phyloP scores from a whole-genome alignment of 2,888 invertebrate species.

The Microctonus brassicae region DNA sequence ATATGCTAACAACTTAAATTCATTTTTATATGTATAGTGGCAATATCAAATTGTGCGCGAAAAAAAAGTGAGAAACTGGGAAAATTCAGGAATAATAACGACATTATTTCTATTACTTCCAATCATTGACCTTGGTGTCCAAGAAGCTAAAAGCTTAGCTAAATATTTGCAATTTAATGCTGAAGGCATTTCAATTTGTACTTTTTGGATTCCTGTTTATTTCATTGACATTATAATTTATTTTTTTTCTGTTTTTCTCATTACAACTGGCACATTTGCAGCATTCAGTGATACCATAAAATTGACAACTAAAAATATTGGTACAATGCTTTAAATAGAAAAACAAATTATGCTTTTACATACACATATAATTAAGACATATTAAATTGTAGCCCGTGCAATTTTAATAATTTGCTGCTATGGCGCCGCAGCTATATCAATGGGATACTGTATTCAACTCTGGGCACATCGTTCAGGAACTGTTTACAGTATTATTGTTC shows the following conservation, averaged over 20 bases:
- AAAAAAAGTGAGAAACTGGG: slow-evolving; percentile 44
- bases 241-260: slow-evolving; percentile 32
- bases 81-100: slow-evolving; percentile 42
- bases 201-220: slow-evolving; percentile 48
- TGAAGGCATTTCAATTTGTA: slow-evolving; percentile 35
- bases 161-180: slow-evolving; percentile 46
- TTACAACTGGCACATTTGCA: slow-evolving; percentile 3
- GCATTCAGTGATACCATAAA: not conserved
- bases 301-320: slow-evolving; percentile 5
- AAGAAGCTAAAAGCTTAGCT: slow-evolving; percentile 38
- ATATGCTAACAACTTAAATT: not conserved
- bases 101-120: slow-evolving; percentile 46
- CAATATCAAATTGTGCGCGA: slow-evolving; percentile 42
- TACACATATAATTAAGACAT: not conserved
- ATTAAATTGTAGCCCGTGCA: slow-evolving; percentile 34
- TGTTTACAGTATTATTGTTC: slow-evolving; percentile 36
- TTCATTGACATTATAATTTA: slow-evolving; percentile 45
- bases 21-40: slow-evolving; percentile 40
- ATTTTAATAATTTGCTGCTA: slow-evolving; percentile 41
- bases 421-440: slow-evolving; percentile 42
- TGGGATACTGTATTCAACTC: slow-evolving; percentile 46
- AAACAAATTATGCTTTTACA: not conserved
- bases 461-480: slow-evolving; percentile 31
- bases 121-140: slow-evolving; percentile 41
- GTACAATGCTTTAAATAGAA: not conserved